phyloP scores from a whole-genome alignment of 2,888 invertebrate genomes.

The Hyposoter didymator region DNA sequence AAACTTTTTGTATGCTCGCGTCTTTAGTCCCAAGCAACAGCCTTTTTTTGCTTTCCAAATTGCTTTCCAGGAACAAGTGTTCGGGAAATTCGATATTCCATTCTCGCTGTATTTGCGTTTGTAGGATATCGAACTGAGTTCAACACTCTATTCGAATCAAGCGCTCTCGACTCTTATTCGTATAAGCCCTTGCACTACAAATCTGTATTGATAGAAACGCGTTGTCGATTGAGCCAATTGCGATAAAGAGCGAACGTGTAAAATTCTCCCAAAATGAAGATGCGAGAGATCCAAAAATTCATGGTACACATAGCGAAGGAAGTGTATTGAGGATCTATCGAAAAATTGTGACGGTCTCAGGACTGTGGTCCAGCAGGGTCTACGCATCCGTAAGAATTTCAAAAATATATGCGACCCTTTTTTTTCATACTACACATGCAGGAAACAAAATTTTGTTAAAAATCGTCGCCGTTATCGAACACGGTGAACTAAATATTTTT shows the following conservation, averaged over 20 bases:
- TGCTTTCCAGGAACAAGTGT: background rate
- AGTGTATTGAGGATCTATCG: constrained; percentile 17
- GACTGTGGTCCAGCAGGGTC: constrained; percentile 5
- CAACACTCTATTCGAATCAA: constrained; percentile 56
- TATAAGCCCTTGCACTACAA: constrained; percentile 21
- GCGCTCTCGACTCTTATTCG: constrained; percentile 44
- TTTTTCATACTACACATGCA: too few relatives aligned
- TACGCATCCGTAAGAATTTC: background rate
- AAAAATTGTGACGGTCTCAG: constrained; percentile 36
- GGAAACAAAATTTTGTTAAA: too few relatives aligned
- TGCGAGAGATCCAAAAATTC: constrained; percentile 25
- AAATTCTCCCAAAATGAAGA: background rate
- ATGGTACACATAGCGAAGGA: background rate
- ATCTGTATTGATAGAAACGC: background rate
- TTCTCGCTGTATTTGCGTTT: constrained; percentile 2
- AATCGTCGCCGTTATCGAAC: too few relatives aligned
- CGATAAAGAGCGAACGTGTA: background rate
- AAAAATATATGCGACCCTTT: constrained; percentile 19
- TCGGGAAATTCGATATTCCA: constrained; percentile 10
- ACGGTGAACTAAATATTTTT: too few relatives aligned
- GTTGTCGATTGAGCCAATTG: constrained; percentile 1
- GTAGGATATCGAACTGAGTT: constrained; percentile 12
- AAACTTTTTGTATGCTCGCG: background rate
- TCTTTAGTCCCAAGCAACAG: background rate
- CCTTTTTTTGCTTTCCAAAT: background rate